These are phyloP conservation scores for Periophthalmus magnuspinnatus DNA, from an alignment of 2,797 vertebrate species.

Conservation along the genomic window DNA sequence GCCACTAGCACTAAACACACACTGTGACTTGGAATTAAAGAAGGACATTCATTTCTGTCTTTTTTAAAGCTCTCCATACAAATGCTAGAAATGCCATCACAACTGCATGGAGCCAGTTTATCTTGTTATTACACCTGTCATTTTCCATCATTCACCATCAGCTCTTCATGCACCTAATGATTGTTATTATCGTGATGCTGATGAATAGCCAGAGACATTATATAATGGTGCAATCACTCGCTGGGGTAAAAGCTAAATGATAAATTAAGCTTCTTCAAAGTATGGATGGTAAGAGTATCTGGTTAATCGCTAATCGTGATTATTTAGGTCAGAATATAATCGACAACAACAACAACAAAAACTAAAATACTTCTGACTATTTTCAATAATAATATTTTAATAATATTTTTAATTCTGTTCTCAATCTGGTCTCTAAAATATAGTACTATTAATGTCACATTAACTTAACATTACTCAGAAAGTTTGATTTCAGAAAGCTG, in stretches of 20 bases:
- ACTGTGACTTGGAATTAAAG: slow-evolving; percentile 32
- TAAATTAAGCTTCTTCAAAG: slow-evolving; percentile 20
- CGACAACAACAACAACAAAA: too few relatives aligned
- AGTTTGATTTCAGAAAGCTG: too few relatives aligned
- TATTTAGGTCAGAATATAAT: too few relatives aligned
- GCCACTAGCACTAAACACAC: slow-evolving; percentile 27
- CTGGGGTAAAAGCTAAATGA: slow-evolving; percentile 23
- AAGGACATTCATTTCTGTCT: slow-evolving; percentile 21
- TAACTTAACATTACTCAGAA: too few relatives aligned
- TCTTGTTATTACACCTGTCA: slow-evolving; percentile 57
- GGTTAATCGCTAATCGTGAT: too few relatives aligned
- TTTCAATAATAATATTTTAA: too few relatives aligned
- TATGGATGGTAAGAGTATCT: too few relatives aligned
- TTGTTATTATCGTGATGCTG: slow-evolving; percentile 18
- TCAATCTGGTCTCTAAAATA: too few relatives aligned
- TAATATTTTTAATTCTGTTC: too few relatives aligned
- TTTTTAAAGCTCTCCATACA: slow-evolving; percentile 29
- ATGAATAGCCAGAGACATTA: slow-evolving; percentile 25
- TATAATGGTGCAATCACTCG: slow-evolving; percentile 10
- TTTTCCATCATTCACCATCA: slow-evolving; percentile 44
- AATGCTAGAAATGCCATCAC: slow-evolving; percentile 24
- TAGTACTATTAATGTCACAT: too few relatives aligned
- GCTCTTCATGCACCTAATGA: slow-evolving; percentile 26
- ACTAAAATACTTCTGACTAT: too few relatives aligned
- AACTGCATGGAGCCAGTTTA: slow-evolving; percentile 34